Evolutionary conservation across 2,797 vertebrate species (phyloP), one percentile per base, ranked within the genome.

Genomic region (Chiroxiphia lanceolata): DNA sequence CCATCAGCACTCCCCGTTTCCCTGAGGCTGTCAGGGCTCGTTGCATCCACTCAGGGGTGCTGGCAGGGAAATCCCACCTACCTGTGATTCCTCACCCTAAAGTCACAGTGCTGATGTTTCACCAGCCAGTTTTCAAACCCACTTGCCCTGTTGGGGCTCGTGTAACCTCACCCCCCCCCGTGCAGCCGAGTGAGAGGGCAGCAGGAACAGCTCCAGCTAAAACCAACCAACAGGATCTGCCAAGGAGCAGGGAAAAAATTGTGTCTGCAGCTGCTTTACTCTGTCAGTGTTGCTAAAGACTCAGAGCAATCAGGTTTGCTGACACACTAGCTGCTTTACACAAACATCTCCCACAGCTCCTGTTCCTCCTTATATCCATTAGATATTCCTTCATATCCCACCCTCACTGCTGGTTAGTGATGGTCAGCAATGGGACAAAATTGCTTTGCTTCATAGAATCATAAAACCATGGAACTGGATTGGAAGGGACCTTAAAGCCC

Each of bases 61-160:
- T 83, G 64, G 68, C 45, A 42, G 29, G 50, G 45, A 59, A 79
- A 47, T 4, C 1, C 17, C 14, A 22, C 74, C 59, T 17, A 5
- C 21, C 20, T 25, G 50, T 6, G 15, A 50, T 54, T 83, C 40
- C 56, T 74, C 60, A 48, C 61, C 56, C 76, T 33, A 5, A 69
- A 83, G 76, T 36, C 68, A 26, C 47, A 51, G 6, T 1, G 36
- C 38, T 11, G 60, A n/a, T 19, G 51, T 59, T 85, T 91, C 11
- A 56, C n/a, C 76, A 36, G 83, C 19, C 8, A n/a, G 71, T 70
- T 76, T 69, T 57, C 82, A 70, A 42, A 38, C 42, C 48, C 27
- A 2, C 12, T 61, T 69, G 38, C 45, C 12, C 0, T 3, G 10
- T 1, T 54, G 85, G 59, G 64, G 45, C 84, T 54, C 0, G 0